phyloP scores from a whole-genome alignment of 2,888 invertebrate species.

The Dicyrtoma fusca region DNA sequence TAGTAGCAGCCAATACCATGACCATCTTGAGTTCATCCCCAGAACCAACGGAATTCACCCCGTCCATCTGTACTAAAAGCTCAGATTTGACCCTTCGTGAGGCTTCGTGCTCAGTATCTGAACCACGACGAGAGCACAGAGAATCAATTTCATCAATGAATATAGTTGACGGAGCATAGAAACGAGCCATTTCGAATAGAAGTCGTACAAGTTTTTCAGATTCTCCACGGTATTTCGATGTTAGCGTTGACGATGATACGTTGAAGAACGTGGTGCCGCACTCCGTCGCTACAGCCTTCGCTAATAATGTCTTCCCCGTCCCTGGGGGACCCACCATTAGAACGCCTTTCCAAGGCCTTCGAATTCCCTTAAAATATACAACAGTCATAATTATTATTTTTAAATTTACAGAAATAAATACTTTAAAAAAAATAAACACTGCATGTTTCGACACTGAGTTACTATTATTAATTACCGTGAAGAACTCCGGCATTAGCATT shows the following conservation, averaged over 20 bases:
- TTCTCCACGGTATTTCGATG: constrained; percentile 99
- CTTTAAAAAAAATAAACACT: background rate
- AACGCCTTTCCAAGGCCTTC: constrained; percentile 95
- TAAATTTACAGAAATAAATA: background rate
- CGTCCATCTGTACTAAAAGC: constrained; percentile 93
- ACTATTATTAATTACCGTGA: constrained; percentile 70
- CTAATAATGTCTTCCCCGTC: constrained; percentile 94
- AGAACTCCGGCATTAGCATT: constrained; percentile 97
- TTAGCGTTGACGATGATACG: constrained; percentile 93
- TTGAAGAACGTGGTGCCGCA: constrained; percentile 97
- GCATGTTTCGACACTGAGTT: background rate
- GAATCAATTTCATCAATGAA: constrained; percentile 99
- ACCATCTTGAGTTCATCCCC: constrained; percentile 70
- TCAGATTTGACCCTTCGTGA: constrained; percentile 96
- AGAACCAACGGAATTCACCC: constrained; percentile 70
- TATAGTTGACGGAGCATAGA: constrained; percentile 97
- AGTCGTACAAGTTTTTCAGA: constrained; percentile 96
- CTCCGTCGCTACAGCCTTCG: constrained; percentile 98
- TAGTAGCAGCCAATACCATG: constrained; percentile 98
- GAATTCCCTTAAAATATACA: constrained; percentile 71
- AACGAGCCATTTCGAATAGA: constrained; percentile 97
- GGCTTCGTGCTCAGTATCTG: constrained; percentile 97
- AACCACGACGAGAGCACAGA: constrained; percentile 90
- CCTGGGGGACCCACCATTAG: constrained; percentile 71
- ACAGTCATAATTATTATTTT: background rate